Evolutionary conservation across 2,797 vertebrate genomes (phyloP), one percentile per base, ranked within the genome.

Genomic region (Galago senegalensis): DNA sequence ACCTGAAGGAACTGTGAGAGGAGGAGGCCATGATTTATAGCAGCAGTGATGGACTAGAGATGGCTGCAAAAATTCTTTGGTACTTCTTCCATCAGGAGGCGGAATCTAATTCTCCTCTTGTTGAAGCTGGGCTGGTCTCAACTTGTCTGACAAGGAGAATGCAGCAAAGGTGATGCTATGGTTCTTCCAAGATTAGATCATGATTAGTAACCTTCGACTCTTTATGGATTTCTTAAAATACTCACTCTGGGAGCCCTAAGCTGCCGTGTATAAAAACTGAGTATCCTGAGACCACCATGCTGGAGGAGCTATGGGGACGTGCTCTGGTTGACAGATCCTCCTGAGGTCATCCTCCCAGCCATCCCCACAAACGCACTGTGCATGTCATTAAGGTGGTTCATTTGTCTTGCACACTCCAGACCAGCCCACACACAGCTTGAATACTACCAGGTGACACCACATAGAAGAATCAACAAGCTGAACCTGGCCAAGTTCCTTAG

Each of bases 11-110:
- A 89, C 60, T 75, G 49, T 84, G 70, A 93, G 58, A 86, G 10
- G 69, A 86, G 10, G 6, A 87, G 34, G 37, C 80, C 85, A 81
- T 65, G 53, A 85, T 85, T 93, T 87, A 40, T 23, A 80, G n/a
- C 49, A 76, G 37, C 58, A 40, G 4, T 73, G 17, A 93, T 67
- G 18, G 53, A 34, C 17, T 49, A 49, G n/a, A 86, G 4, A 37
- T 72, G 18, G 20, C 20, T 14, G 46, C 43, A 46, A 75, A 73
- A 94, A 83, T 73, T 80, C 12, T 70, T 20, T 49, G 25, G 72
- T 25, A 65, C 17, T 18, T 84, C 46, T 61, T 81, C 25, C 31
- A 89, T 70, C 46, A 91, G 70, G 65, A 91, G n/a, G 21, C 27
- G 81, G 21, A 31, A 56, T 81, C 60, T 56, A 70, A 49, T 73